Base-by-base conservation (phyloP, 1,140 invertebrate genomes). In the Dryas iulia region DNA sequence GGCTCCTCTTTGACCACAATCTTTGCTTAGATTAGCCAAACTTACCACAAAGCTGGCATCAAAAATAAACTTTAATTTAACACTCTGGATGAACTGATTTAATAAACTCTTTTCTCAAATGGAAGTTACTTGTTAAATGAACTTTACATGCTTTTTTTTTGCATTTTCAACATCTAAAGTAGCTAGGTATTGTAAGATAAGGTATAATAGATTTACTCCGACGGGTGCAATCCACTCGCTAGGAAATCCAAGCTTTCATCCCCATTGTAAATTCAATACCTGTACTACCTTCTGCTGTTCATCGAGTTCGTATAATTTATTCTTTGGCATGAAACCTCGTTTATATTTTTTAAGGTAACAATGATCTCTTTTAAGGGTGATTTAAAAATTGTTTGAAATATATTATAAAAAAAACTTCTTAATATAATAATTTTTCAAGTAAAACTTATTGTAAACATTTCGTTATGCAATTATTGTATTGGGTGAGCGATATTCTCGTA, bases 301-400 rank as follows among this genome's bases (percentile, higher is more conserved):
- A 33, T 18, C 28, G 65, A 33, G 12, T 47, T 60, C 57, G 4
- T 28, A 60, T 59, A 60, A 66, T 59, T 66, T 66, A 66, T 66
- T 58, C 39, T 24, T 25, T 28, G 11, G 25, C 33, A 54, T 60
- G 58, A 60, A 60, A 53, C 26, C 56, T 47, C 6, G 35, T 18
- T 52, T 53, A 21, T 12, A 18, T 61, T 28, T 61, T 28, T 24
- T 26, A 47, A 47, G 24, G 3, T 24, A 10, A 26, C 11, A n/a
- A n/a, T n/a, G 21, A 54, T 25, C 21, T 3, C 8, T 47, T 47
- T 3, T 21, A 7, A 7, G n/a, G n/a, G n/a, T n/a, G n/a, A n/a
- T n/a, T n/a, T n/a, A n/a, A n/a, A n/a, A n/a, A n/a, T n/a, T n/a
- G n/a, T n/a, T n/a, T n/a, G n/a, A n/a, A n/a, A n/a, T n/a, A n/a